Conservation (phyloP, 2,888 invertebrate species). For the Sesia bembeciformis region DNA sequence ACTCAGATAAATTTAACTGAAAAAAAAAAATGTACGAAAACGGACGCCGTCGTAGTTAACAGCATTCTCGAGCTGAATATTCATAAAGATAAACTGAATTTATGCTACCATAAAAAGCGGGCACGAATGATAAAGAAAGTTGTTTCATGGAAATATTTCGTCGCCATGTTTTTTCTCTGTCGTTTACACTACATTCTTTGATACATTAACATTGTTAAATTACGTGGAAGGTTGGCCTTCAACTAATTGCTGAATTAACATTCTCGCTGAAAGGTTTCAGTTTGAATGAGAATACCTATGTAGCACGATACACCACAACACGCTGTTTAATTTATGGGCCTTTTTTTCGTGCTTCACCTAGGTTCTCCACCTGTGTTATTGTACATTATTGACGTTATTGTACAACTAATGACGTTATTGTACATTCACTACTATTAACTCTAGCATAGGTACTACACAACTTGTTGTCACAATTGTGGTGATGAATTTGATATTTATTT, state of each 20-base stretch:
- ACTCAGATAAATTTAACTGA: not conserved
- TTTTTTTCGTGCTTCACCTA: too few relatives aligned
- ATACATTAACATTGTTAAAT: not conserved
- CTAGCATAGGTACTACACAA: too few relatives aligned
- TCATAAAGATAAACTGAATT: conserved; percentile 64
- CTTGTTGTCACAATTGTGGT: too few relatives aligned
- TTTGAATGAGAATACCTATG: too few relatives aligned
- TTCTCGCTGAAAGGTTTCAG: not conserved
- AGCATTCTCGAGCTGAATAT: conserved; percentile 35
- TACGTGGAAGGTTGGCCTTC: not conserved
- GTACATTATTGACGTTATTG: too few relatives aligned
- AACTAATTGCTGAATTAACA: not conserved
- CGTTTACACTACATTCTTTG: not conserved
- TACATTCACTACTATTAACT: too few relatives aligned
- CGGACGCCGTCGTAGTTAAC: not conserved
- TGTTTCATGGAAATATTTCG: conserved; percentile 24
- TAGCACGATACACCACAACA: too few relatives aligned
- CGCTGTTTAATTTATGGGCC: too few relatives aligned
- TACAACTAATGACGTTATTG: too few relatives aligned
- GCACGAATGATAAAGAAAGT: conserved; percentile 39
- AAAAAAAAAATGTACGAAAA: not conserved
- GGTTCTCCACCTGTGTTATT: too few relatives aligned
- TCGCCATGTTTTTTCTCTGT: conserved; percentile 13
- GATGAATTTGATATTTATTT: too few relatives aligned
- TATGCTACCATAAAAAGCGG: conserved; percentile 49